Evolutionary conservation across 37 sponge, comb jelly and placozoan genomes (phyloP), one percentile per base, ranked within the genome.

Genomic region (Aphrocallistes beatrix): DNA sequence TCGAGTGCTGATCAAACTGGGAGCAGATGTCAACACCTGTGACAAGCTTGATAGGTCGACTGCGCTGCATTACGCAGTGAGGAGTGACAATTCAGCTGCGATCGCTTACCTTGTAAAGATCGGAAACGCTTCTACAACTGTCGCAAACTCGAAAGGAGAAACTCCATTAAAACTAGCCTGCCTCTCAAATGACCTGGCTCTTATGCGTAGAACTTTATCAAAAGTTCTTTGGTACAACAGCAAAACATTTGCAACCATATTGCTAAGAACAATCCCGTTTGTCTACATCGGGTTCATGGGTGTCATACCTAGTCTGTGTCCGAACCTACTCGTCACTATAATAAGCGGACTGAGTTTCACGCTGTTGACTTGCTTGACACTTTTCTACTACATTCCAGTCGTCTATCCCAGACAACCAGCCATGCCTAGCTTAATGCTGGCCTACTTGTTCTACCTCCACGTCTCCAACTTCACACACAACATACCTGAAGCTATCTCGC

Each of bases 361-460:
- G n/a, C 10, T 60, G 10, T 13, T 60, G 21, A 60, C 75, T 25
- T 19, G 28, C 3, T 19, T 60, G 21, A 60, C 34, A 13, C 34
- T 60, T 25, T 60, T 19, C 28, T 25, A 60, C 10, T 60, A 60
- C 34, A 60, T 60, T 30, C 8, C 75, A 60, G 10, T 60, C 1
- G 75, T 60, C 28, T 60, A 60, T 13, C 75, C 75, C 1, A 60
- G 75, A 13, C 75, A 60, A 60, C 75, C 75, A 19, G 75, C 75
- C 3, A 60, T 60, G 75, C 75, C 75, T 60, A 60, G 75, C 75
- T 60, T 60, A 13, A 60, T 60, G 75, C 25, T 60, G 75, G 75
- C 75, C 8, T 60, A 19, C 34, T 13, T 60, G n/a, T 60, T 60
- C 75, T 60, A 60, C 34, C 34, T 60, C 10, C 34, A 60, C 21